Percentiles rank a stretch among this genome's conserved stretches.
These are phyloP conservation scores for Arctopsyche grandis DNA, from an alignment of 1,140 invertebrate genomes.

Conservation along the genomic window DNA sequence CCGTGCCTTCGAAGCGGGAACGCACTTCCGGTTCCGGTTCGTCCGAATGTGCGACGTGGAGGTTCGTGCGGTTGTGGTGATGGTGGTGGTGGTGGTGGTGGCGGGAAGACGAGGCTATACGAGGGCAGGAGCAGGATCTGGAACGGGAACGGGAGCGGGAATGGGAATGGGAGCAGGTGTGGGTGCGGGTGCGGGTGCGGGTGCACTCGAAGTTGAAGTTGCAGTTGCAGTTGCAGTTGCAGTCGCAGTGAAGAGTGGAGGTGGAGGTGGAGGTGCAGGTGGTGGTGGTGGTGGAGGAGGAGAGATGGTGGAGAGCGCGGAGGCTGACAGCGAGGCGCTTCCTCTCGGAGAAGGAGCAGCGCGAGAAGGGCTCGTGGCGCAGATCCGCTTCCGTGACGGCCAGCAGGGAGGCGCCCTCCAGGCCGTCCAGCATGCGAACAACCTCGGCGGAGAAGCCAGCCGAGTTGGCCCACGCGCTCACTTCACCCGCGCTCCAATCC, in stretches of 20 bases:
- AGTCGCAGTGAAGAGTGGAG: neutral
- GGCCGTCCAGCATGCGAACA: neutral
- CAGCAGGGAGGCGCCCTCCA: neutral
- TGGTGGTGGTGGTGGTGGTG: too few species aligned
- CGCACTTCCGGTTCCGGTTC: slow-evolving; percentile 60
- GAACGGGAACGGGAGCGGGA: too few species aligned
- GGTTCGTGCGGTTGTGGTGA: slow-evolving; percentile 64
- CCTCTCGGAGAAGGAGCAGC: slow-evolving; percentile 55
- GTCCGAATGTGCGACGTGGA: slow-evolving; percentile 57
- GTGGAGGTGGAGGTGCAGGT: too few species aligned
- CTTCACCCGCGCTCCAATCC: neutral
- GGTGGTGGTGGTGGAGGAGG: too few species aligned
- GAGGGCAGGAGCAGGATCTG: too few species aligned
- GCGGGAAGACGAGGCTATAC: too few species aligned
- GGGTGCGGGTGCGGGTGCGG: too few species aligned
- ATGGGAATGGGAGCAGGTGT: too few species aligned
- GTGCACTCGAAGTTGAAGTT: too few species aligned
- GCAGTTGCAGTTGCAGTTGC: neutral
- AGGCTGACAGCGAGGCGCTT: slow-evolving; percentile 59
- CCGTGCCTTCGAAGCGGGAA: slow-evolving; percentile 60
- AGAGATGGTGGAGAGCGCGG: too few species aligned
- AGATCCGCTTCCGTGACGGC: neutral
- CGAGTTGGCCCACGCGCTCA: neutral
- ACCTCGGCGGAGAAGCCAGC: neutral
- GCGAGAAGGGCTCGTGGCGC: neutral